Conservation (phyloP, 1,140 invertebrate species). For the Cherax destructor region DNA sequence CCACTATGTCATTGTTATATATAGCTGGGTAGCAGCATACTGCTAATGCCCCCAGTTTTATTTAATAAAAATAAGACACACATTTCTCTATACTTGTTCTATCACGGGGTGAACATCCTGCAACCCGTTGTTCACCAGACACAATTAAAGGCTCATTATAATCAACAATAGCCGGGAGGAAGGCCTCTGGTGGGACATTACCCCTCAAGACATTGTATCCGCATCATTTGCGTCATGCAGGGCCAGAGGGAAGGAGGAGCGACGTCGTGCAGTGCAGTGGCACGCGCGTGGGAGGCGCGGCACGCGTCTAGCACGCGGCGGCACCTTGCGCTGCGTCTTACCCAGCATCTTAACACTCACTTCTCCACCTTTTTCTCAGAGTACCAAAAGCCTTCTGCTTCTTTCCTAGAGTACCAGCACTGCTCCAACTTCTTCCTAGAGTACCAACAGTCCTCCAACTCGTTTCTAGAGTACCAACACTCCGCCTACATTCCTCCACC, state of each 20-base stretch:
- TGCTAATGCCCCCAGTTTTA: no score
- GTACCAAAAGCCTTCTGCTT: no score
- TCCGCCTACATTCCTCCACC: no score
- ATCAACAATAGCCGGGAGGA: not conserved
- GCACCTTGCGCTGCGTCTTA: not conserved
- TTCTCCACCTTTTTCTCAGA: not conserved
- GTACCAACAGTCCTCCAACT: no score
- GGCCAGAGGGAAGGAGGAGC: not conserved
- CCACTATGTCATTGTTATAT: no score
- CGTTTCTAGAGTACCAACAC: no score
- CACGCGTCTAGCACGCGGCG: constrained; percentile 9
- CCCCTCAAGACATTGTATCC: not conserved
- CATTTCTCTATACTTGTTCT: not conserved
- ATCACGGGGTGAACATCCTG: constrained; percentile 20
- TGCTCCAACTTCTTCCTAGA: no score
- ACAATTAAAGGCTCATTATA: not conserved
- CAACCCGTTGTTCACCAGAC: not conserved
- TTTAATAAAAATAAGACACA: not conserved
- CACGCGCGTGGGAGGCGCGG: constrained; percentile 33
- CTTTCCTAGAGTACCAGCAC: no score
- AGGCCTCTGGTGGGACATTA: not conserved
- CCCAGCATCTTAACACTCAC: not conserved
- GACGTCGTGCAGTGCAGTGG: not conserved
- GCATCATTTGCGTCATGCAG: not conserved
- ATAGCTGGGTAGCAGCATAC: no score